Evolutionary conservation across 1,140 invertebrate genomes (phyloP), one percentile per base, ranked within the genome.

Genomic region (Scaptomyza montana): DNA sequence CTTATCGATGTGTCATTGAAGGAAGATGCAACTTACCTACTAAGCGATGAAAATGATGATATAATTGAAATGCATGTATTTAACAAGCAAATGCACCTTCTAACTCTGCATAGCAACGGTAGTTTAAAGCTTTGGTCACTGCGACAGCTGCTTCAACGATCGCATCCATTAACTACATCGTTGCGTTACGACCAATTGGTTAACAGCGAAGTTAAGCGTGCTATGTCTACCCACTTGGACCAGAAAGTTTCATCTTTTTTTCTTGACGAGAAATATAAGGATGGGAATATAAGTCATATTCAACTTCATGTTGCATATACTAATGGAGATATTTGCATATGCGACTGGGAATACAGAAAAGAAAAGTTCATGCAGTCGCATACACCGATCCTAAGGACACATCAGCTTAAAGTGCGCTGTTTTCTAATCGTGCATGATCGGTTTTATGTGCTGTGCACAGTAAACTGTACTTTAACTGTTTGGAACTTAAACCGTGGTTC

Each of bases 1-100:
- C 64, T 92, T 5, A 68, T 77, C 1, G 82, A 92, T 46, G 71
- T 91, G 1, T 91, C 86, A 1, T 46, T 92, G 16, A 67, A 80
- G 10, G 85, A 61, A 2, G 77, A 64, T 28, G 67, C 66, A 3
- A 74, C 76, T 3, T 64, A 87, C 25, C 19, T 74, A 7, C 49
- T 90, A 4, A 74, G 39, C 46, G 80, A 89, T 54, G 56, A 77
- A 0, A 67, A 36, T 7, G 67, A 72, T 25, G 62, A 71, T 5
- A 73, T 78, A 13, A 47, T 76, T 0, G 36, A 68, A 5, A 68
- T 86, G 76, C 45, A 55, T 10, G 59, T 80, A 2, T 89, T 90
- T 7, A 85, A 89, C 19, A 59, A 75, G 0, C 64, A 87, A n/a
- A 67, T 63, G 30, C 67, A 81, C 51, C 10, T 91, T 2, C 39